phyloP scores from a whole-genome alignment of 2,888 invertebrate species.

The Herminia tarsipennalis region DNA sequence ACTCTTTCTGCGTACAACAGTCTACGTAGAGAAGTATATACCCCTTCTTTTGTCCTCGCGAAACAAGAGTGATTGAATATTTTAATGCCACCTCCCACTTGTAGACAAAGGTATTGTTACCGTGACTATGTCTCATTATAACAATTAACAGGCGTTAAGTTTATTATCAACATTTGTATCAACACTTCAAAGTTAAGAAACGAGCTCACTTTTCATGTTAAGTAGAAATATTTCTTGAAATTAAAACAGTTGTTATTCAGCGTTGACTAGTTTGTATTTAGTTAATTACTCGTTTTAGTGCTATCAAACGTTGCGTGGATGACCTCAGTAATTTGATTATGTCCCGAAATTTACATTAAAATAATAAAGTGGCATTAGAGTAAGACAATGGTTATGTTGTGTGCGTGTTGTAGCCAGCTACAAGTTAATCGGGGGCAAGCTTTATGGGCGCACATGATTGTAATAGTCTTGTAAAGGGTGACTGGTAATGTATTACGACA shows the following conservation, averaged over 20 bases:
- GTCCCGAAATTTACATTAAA: conserved; percentile 66
- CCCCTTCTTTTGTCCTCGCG: conserved; percentile 17
- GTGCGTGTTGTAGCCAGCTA: conserved; percentile 53
- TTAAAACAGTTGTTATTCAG: conserved; percentile 56
- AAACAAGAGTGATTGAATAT: conserved; percentile 33
- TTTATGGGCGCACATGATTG: conserved; percentile 66
- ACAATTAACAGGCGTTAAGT: conserved; percentile 26
- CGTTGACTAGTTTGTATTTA: conserved; percentile 46
- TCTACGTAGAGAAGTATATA: conserved; percentile 16
- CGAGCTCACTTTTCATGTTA: conserved; percentile 13
- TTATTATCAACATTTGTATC: conserved; percentile 22
- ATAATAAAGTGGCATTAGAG: conserved; percentile 55
- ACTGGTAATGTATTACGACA: conserved; percentile 61
- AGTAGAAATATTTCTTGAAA: conserved; percentile 24
- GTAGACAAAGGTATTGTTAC: conserved; percentile 21
- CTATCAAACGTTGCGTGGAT: conserved; percentile 58
- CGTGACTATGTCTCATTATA: conserved; percentile 28
- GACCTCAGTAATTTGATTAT: conserved; percentile 64
- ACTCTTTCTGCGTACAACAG: conserved; percentile 33
- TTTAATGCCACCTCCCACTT: conserved; percentile 23
- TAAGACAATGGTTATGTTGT: conserved; percentile 50
- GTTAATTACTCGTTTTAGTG: conserved; percentile 40
- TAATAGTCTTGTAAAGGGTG: conserved; percentile 69
- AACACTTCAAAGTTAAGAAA: conserved; percentile 20
- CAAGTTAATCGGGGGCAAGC: conserved; percentile 63